phyloP scores from a whole-genome alignment of 2,797 vertebrate genomes.

The Lepidocolaptes lacrymiger region DNA sequence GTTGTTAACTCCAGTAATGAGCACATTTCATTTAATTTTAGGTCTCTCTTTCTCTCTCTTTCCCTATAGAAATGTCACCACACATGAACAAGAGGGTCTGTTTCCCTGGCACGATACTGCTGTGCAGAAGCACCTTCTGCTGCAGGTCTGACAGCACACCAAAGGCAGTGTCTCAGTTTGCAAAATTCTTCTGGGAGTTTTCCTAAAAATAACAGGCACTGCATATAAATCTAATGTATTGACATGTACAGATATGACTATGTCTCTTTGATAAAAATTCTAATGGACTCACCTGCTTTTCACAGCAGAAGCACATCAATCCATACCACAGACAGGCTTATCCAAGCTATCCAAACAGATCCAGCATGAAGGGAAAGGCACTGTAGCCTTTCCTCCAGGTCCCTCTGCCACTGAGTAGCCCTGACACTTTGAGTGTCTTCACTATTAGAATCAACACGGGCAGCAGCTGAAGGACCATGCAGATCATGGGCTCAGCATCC shows the following conservation, averaged over 20 bases:
- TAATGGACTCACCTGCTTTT: not conserved
- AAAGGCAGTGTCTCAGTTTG: not conserved
- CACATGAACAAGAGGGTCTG: not conserved
- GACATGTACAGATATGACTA: not conserved
- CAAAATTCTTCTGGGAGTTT: not conserved
- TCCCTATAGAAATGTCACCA: not conserved
- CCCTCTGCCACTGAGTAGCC: not conserved
- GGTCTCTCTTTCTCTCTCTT: not conserved
- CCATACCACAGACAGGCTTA: not conserved
- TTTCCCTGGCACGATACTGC: not conserved
- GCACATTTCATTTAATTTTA: not conserved
- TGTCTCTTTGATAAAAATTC: not conserved
- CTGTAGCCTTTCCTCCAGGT: not conserved
- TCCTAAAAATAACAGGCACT: not conserved
- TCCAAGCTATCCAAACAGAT: not conserved
- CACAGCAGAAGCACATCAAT: not conserved
- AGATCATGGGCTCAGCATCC: not conserved
- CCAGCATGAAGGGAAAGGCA: not conserved
- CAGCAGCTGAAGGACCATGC: not conserved
- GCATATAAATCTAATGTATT: not conserved
- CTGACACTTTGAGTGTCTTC: not conserved
- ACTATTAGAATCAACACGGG: not conserved
- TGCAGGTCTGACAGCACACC: not conserved
- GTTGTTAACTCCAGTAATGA: not conserved
- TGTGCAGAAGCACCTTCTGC: accelerated